phyloP scores from a whole-genome alignment of 2,113 vertebrate species.

The Gavialis gangeticus region DNA sequence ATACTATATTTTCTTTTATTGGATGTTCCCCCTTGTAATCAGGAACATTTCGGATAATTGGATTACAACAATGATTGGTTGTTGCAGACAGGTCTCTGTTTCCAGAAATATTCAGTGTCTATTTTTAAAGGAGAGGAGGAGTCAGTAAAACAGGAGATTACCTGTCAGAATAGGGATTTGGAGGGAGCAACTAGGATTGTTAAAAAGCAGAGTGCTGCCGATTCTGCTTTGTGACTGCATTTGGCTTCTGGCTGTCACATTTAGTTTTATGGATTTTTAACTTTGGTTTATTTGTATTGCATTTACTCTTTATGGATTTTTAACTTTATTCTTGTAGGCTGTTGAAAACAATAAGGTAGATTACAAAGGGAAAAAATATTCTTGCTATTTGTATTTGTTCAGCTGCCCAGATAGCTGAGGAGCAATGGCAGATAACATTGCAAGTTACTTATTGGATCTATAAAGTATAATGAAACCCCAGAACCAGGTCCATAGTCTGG shows the following conservation, averaged over 20 bases:
- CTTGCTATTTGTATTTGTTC: background rate
- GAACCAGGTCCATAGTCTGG: accelerated
- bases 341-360: conserved; percentile 10
- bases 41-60: background rate
- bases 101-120: accelerated
- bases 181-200: background rate
- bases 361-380: background rate
- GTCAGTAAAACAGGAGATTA: background rate
- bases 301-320: conserved; percentile 14
- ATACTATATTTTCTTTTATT: accelerated
- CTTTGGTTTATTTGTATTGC: background rate
- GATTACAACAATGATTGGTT: accelerated
- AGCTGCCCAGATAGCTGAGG: background rate
- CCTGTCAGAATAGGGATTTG: background rate
- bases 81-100: background rate
- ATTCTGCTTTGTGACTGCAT: background rate
- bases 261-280: conserved; percentile 11
- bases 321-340: background rate
- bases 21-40: background rate
- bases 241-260: background rate
- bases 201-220: background rate
- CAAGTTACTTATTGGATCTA: background rate
- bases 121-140: background rate
- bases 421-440: background rate
- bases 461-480: background rate